phyloP scores from a whole-genome alignment of 2,888 invertebrate genomes.

The Alviniconcha strummeri region DNA sequence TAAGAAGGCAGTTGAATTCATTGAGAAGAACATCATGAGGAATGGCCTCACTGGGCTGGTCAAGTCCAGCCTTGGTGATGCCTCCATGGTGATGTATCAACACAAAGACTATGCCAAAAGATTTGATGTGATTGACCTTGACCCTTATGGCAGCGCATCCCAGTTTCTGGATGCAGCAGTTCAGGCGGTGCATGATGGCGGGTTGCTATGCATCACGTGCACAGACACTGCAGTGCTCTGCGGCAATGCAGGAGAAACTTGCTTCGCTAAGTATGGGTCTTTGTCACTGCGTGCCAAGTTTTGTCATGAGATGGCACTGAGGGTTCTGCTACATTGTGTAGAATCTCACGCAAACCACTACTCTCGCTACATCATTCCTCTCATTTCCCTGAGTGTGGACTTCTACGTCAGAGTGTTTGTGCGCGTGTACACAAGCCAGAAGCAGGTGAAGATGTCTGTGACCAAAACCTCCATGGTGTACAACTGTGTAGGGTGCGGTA shows the following conservation, averaged over 20 bases:
- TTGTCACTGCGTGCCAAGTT: conserved; percentile 86
- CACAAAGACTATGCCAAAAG: conserved; percentile 80
- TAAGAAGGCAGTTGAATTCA: conserved; percentile 86
- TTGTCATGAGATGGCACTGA: conserved; percentile 94
- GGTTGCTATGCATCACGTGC: conserved; percentile 93
- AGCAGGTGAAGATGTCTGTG: conserved; percentile 84
- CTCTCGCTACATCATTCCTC: conserved; percentile 91
- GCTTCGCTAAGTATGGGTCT: conserved; percentile 93
- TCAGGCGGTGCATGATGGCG: conserved; percentile 76
- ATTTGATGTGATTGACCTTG: conserved; percentile 94
- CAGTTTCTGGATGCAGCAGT: conserved; percentile 82
- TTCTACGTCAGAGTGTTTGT: conserved; percentile 98
- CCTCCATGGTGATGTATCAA: conserved; percentile 76
- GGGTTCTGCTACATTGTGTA: conserved; percentile 92
- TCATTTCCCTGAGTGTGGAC: conserved; percentile 93
- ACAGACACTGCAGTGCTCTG: conserved; percentile 96
- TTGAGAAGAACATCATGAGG: conserved; percentile 84
- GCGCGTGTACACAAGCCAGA: conserved; percentile 85
- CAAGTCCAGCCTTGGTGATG: conserved; percentile 87
- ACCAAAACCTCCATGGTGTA: conserved; percentile 92
- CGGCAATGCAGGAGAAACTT: conserved; percentile 96
- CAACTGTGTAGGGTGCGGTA: conserved; percentile 93
- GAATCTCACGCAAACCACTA: conserved; percentile 95
- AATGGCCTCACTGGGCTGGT: conserved; percentile 87
- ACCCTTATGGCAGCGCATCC: conserved; percentile 97